Base-by-base conservation (phyloP, 1,140 invertebrate species). In the Lamellibrachia luymesi region DNA sequence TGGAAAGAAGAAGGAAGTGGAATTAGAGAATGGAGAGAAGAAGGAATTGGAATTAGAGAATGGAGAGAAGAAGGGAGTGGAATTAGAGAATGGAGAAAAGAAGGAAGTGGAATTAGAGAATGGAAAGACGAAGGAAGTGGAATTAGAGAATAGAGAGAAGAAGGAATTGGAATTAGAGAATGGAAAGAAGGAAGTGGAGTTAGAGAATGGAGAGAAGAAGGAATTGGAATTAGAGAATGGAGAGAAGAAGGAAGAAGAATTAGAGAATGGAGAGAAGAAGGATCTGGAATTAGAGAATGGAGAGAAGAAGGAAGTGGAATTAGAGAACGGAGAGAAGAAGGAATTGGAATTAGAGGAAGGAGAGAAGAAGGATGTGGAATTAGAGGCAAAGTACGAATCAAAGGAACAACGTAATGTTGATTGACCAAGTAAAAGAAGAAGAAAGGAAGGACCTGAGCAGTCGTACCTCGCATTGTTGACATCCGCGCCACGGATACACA, bases 401-500 rank as follows among this genome's bases (percentile, higher is more conserved):
- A 17, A 22, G 64, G 25, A 80, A 80, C 64, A 80, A 1, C 64
- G 52, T 56, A 56, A 56, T 17, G 38, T 38, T 38, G 38, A 38
- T 38, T 38, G 38, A 38, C 38, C 38, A 38, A 38, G 38, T 38
- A 38, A 38, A 38, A 38, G 38, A 38, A 38, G 38, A 38, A 38
- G 38, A 38, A 80, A 8, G 52, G 64, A 22, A 10, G 64, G 64
- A 0, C 13, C 7, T 22, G 25, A 80, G 64, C 64, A 80, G 64
- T 17, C 64, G 64, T 80, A 80, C 64, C 92, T 94, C 93, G 52
- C 93, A 94, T 50, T 93, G 51, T 27, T 50, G 50, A 90, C 93
- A 94, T 51, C 93, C 93, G 27, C 89, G 90, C 92, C 91, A 93
- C 52, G 93, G 92, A 52, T 93, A 93, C 90, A 94, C 90, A 22